Percentiles rank a stretch among this genome's conserved stretches.
phyloP scores from a whole-genome alignment of 2,888 invertebrate species.

The Spilarctia lutea region DNA sequence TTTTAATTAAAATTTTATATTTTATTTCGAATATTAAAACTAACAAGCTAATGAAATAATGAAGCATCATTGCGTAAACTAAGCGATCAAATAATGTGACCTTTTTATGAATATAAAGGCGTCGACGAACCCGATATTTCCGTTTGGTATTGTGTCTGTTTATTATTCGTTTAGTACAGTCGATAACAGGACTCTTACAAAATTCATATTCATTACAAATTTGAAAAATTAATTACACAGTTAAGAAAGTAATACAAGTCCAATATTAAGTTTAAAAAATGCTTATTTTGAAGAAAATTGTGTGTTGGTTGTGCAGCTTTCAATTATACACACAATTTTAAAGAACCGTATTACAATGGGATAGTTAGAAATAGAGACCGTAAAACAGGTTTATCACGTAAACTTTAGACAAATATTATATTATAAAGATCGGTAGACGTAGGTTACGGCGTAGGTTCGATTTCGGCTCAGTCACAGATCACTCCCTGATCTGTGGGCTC shows the following conservation, averaged over 20 bases:
- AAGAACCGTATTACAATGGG: background rate
- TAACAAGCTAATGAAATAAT: slow-evolving; percentile 14
- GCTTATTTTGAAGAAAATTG: background rate
- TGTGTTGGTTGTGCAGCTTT: too few relatives aligned
- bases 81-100: slow-evolving; percentile 62
- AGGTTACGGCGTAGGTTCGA: background rate
- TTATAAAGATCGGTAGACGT: background rate
- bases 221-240: background rate
- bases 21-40: slow-evolving; percentile 12
- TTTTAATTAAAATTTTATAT: slow-evolving; percentile 11
- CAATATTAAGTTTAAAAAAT: background rate
- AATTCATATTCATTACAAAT: background rate
- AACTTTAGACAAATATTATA: background rate
- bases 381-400: background rate
- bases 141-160: slow-evolving; percentile 74
- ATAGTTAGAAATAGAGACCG: background rate
- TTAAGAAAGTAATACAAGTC: background rate
- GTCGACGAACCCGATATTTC: slow-evolving; percentile 77
- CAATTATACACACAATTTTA: background rate
- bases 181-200: slow-evolving; percentile 55
- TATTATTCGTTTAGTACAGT: slow-evolving; percentile 68
- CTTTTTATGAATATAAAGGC: slow-evolving; percentile 78
- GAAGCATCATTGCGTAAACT: slow-evolving; percentile 37
- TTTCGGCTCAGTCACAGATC: too few relatives aligned
- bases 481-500: too few relatives aligned